A percentile compares a stretch with the other conserved stretches of the same genome.
These are phyloP conservation scores for Panonychus citri DNA, from an alignment of 1,140 invertebrate genomes.

Conservation along the genomic window DNA sequence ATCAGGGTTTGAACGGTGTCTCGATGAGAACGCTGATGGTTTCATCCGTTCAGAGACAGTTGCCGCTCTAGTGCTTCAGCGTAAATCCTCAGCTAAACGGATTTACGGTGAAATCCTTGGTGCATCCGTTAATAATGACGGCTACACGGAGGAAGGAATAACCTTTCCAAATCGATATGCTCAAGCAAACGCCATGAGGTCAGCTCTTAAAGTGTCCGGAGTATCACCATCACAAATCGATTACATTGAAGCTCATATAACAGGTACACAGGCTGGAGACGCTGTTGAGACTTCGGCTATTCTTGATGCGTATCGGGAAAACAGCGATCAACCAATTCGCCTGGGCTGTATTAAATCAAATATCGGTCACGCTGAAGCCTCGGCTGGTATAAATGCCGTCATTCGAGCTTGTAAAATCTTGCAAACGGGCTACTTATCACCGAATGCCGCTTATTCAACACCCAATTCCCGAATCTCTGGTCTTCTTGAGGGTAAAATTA, in stretches of 20 bases:
- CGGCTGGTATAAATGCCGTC: constrained; percentile 56
- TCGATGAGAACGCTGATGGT: constrained; percentile 63
- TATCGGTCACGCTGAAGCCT: constrained; percentile 70
- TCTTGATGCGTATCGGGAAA: background rate
- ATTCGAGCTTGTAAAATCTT: constrained; percentile 70
- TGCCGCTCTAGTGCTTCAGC: constrained; percentile 29
- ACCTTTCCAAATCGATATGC: constrained; percentile 17
- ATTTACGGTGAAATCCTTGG: constrained; percentile 55
- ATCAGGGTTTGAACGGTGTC: constrained; percentile 74
- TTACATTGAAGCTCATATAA: constrained; percentile 27
- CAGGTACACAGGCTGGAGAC: constrained; percentile 11
- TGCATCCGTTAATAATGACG: constrained; percentile 32
- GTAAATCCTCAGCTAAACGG: constrained; percentile 29
- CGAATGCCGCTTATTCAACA: constrained; percentile 60
- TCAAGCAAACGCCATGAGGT: constrained; percentile 20
- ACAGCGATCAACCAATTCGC: constrained; percentile 38
- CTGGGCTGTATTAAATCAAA: constrained; percentile 82
- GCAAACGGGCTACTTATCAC: constrained; percentile 59
- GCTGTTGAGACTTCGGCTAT: background rate
- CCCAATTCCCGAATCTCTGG: constrained; percentile 74
- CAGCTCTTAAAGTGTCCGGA: constrained; percentile 20
- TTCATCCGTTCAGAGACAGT: constrained; percentile 48
- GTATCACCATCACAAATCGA: constrained; percentile 20
- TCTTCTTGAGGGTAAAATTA: constrained; percentile 53
- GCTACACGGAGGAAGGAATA: constrained; percentile 29